phyloP scores from a whole-genome alignment of 2,113 vertebrate species.

The Poeciliopsis retropinna region DNA sequence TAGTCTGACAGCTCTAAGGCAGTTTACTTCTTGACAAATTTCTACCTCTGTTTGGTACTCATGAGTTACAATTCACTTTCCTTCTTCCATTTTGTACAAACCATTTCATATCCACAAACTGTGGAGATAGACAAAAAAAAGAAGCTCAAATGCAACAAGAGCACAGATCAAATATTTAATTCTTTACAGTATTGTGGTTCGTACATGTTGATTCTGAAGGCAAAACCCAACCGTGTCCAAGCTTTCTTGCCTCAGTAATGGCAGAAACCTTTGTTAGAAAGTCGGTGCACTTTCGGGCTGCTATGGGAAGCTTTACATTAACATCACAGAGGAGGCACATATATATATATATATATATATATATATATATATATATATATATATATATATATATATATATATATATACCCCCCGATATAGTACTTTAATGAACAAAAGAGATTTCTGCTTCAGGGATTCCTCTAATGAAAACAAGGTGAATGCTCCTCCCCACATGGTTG shows the following conservation, averaged over 20 bases:
- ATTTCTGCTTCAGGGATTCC: conserved; percentile 56
- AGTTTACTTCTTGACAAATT: no score
- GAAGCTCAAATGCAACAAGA: conserved; percentile 27
- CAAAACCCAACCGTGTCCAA: conserved; percentile 18
- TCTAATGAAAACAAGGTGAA: conserved; percentile 63
- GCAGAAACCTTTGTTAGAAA: conserved; percentile 11
- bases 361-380: no score
- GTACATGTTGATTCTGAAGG: conserved; percentile 10
- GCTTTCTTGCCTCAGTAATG: conserved; percentile 9
- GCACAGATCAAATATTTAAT: conserved; percentile 44
- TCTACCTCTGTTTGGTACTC: no score
- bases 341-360: no score
- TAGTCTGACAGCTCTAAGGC: no score
- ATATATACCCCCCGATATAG: background rate
- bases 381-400: background rate
- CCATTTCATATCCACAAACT: no score
- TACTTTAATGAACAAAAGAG: conserved; percentile 41
- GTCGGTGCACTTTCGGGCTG: conserved; percentile 23
- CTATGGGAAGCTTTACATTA: conserved; percentile 28
- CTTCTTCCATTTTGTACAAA: no score
- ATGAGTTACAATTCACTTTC: no score
- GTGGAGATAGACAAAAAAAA: no score
- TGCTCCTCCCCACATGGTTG: conserved; percentile 48
- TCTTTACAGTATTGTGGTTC: conserved; percentile 15
- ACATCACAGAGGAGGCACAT: conserved; percentile 1